Conservation (phyloP, 2,113 vertebrate genomes). For the Antechinus flavipes region DNA sequence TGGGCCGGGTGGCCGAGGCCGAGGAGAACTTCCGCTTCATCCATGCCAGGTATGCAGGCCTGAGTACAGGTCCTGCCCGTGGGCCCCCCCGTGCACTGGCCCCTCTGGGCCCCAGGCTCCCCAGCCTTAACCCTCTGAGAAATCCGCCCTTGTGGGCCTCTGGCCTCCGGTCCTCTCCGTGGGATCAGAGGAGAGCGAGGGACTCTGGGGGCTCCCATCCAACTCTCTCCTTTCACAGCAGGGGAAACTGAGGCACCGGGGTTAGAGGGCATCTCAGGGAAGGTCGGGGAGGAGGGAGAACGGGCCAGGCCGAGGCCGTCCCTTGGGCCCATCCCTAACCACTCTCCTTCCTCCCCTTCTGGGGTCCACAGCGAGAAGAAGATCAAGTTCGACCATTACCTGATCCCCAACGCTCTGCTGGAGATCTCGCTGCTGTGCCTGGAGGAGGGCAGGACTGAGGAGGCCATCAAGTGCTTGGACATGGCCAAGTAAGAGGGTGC, state of each 20-base stretch:
- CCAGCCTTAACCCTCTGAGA: too few relatives aligned
- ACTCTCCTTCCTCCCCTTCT: conserved; percentile 35
- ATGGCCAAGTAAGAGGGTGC: conserved; percentile 91
- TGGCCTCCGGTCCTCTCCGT: too few relatives aligned
- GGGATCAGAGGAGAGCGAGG: neutral
- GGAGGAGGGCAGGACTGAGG: conserved; percentile 90
- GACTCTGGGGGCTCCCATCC: neutral
- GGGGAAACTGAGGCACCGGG: too few relatives aligned
- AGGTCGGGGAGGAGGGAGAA: too few relatives aligned
- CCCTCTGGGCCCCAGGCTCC: too few relatives aligned
- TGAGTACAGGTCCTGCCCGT: too few relatives aligned
- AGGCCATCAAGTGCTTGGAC: conserved; percentile 93
- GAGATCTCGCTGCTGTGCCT: conserved; percentile 95
- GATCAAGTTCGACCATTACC: conserved; percentile 97
- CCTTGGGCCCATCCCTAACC: neutral
- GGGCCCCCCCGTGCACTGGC: neutral
- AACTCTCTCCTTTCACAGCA: neutral
- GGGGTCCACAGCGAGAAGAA: conserved; percentile 90
- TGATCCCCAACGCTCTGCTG: conserved; percentile 96
- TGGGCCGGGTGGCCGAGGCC: conserved; percentile 91
- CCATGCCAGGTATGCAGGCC: conserved; percentile 91
- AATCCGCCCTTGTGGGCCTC: too few relatives aligned
- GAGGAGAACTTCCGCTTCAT: conserved; percentile 96
- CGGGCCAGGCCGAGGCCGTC: neutral
- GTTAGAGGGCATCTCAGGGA: neutral